Evolutionary conservation across 2,888 invertebrate genomes (phyloP).

Genomic region (Microdon myrmicae): DNA sequence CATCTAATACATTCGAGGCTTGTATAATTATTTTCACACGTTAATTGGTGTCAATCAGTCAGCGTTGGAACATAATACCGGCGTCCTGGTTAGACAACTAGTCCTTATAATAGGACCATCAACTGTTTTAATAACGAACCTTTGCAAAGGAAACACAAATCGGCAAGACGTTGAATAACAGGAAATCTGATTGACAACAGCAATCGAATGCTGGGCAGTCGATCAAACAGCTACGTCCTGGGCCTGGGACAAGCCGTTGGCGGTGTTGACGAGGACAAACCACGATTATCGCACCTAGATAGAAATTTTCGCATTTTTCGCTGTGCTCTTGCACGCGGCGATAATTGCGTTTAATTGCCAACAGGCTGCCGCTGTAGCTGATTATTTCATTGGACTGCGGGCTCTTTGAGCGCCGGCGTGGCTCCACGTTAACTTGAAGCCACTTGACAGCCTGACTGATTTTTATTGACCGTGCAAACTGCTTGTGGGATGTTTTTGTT

Average conservation of each 20-base stretch:
- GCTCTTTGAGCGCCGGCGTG: constrained; percentile 18
- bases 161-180: constrained; percentile 16
- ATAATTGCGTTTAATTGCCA: constrained; percentile 53
- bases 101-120: constrained; percentile 40
- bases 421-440: constrained; percentile 35
- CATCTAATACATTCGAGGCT: too few relatives aligned
- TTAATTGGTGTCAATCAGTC: too few relatives aligned
- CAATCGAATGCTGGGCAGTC: constrained; percentile 16
- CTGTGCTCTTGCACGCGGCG: constrained; percentile 43
- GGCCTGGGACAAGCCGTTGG: background rate
- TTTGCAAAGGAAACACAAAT: background rate
- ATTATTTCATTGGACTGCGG: constrained; percentile 37
- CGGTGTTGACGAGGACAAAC: constrained; percentile 15
- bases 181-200: constrained; percentile 48
- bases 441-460: constrained; percentile 52
- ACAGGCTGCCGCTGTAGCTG: constrained; percentile 30
- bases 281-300: constrained; percentile 50
- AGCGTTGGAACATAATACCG: too few relatives aligned
- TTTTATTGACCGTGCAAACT: constrained; percentile 49
- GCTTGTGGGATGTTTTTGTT: constrained; percentile 3
- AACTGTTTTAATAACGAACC: constrained; percentile 39
- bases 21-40: too few relatives aligned
- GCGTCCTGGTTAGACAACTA: too few relatives aligned
- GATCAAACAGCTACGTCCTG: constrained; percentile 1
- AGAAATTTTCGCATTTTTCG: constrained; percentile 50